Evolutionary conservation across 2,888 invertebrate species (phyloP).

Genomic region (Alviniconcha strummeri): DNA sequence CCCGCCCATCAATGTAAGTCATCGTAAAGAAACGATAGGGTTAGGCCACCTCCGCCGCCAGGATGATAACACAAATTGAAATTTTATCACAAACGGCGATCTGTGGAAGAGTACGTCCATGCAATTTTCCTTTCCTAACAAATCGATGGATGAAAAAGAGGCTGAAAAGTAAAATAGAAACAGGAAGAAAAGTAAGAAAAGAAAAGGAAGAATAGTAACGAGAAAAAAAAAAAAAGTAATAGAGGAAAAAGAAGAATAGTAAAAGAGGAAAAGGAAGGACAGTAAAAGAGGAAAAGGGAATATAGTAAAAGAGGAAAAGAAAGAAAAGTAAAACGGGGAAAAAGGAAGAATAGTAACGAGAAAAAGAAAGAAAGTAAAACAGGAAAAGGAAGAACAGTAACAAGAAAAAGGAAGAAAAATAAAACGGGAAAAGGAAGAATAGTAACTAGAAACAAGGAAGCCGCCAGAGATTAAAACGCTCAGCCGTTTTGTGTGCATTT

Average conservation of each 20-base stretch:
- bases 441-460: too few species aligned
- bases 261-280: background rate
- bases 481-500: too few species aligned
- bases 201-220: background rate
- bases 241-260: background rate
- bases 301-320: background rate
- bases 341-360: background rate
- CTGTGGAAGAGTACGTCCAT: background rate
- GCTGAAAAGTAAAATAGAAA: background rate
- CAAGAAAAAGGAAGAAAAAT: too few species aligned
- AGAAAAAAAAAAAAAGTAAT: background rate
- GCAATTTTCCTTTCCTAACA: background rate
- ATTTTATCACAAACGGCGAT: constrained; percentile 27
- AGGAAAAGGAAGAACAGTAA: background rate
- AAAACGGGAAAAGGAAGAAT: too few species aligned
- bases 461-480: too few species aligned
- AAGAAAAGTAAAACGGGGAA: background rate
- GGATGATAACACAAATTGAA: constrained; percentile 33
- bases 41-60: background rate
- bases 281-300: background rate
- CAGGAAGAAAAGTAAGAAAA: background rate
- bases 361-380: background rate
- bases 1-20: constrained; percentile 20
- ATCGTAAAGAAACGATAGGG: constrained; percentile 18
- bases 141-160: background rate